These are phyloP conservation scores for Oryzias celebensis DNA, from an alignment of 2,113 vertebrate genomes.

Conservation along the genomic window DNA sequence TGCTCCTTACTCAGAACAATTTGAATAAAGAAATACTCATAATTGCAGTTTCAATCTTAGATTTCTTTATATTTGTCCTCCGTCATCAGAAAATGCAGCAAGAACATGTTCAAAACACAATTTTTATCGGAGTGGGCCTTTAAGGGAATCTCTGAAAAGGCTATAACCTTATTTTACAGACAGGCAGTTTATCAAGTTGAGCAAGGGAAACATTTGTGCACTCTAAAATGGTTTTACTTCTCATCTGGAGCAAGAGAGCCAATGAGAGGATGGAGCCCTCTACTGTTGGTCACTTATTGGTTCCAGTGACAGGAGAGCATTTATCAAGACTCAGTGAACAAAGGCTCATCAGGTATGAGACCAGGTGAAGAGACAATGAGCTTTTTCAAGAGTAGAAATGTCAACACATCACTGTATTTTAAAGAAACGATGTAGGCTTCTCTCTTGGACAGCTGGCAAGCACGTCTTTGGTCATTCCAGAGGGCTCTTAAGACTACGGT, in stretches of 20 bases:
- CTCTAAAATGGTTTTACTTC: conserved; percentile 6
- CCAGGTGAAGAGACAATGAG: conserved; percentile 5
- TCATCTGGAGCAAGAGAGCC: conserved; percentile 7
- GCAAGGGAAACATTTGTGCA: conserved; percentile 34
- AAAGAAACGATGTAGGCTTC: conserved; percentile 19
- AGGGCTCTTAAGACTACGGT: too few relatives aligned
- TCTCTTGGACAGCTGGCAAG: conserved; percentile 21
- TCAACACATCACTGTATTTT: conserved; percentile 23
- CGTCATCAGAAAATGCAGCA: too few relatives aligned
- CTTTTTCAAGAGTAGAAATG: conserved; percentile 9
- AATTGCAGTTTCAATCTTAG: too few relatives aligned
- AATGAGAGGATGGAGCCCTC: conserved; percentile 11
- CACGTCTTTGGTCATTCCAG: conserved; percentile 14
- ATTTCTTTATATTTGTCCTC: too few relatives aligned
- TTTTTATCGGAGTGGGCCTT: too few relatives aligned
- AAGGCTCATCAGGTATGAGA: conserved; percentile 26
- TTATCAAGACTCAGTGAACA: conserved; percentile 48
- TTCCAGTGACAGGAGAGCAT: conserved; percentile 50
- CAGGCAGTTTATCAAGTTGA: conserved; percentile 13
- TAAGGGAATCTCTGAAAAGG: too few relatives aligned
- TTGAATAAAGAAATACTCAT: too few relatives aligned
- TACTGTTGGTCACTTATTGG: conserved; percentile 53
- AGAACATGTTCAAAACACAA: too few relatives aligned
- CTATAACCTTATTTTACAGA: too few relatives aligned
- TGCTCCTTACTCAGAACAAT: too few relatives aligned